Base-by-base conservation (phyloP, 2,888 invertebrate genomes). In the Gandaritis pyraliata region DNA sequence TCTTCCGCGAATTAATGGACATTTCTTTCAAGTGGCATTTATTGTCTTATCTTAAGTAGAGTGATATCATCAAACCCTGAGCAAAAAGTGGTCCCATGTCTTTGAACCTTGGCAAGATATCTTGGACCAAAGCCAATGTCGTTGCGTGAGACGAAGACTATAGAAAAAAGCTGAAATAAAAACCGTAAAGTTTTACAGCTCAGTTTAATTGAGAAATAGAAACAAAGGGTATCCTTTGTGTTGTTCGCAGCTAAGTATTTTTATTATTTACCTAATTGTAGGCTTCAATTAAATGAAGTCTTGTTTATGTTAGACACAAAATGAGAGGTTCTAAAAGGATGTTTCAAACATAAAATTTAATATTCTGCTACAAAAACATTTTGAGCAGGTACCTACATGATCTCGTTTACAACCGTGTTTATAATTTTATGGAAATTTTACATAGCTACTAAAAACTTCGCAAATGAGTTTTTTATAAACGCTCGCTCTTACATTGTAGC, bases 51-150 rank as follows among this genome's bases (percentile, higher is more conserved):
- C 88, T 87, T 81, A 78, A 83, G 79, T 77, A 84, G 86, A 87
- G 85, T 86, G 85, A 88, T 88, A 86, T 86, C 83, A 84, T 87
- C 71, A 69, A 69, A 65, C 76, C 77, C 78, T 73, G 78, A 74
- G 81, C 74, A 84, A 89, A 88, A 88, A 85, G 80, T 82, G 81
- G 79, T 81, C 74, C 77, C 74, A 81, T 83, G 90, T 84, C 89
- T 90, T 87, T 89, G 88, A 91, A 88, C 89, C 84, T 89, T 90
- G 90, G 90, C 90, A 85, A 82, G 83, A 81, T 81, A 82, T 82
- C 79, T 90, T 91, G 91, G 90, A 86, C 69, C 65, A 55, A 59
- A 69, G 90, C 92, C 92, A 91, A 87, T 79, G 80, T 74, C 81
- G 80, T 80, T 85, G 85, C 84, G 77, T 80, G 80, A 77, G 77